Evolutionary conservation across 2,113 vertebrate species (phyloP), one percentile per base, ranked within the genome.

Genomic region (Pomatostomus ruficeps): DNA sequence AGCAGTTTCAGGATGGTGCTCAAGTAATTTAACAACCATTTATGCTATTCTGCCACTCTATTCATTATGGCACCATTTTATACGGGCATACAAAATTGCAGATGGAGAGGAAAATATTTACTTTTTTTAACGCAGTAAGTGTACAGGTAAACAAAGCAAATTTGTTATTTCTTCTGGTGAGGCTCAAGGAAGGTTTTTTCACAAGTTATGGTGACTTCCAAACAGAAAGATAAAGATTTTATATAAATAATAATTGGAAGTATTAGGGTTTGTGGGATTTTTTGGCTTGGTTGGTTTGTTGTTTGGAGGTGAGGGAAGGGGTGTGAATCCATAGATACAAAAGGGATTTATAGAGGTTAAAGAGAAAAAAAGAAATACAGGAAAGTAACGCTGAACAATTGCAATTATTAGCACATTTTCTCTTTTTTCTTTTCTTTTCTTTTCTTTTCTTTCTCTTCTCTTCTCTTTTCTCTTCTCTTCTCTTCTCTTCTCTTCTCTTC

Each of bases 381-480:
- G 43, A 42, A 70, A 58, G 15, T 29, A 85, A 87, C 71, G 12
- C 7, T 61, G 38, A 80, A 42, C 15, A 59, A 5, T 36, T 72
- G 14, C 15, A 74, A 72, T 23, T 68, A 66, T 68, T 58, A 73
- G 13, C 13, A 33, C 43, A 28, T 54, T 65, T 71, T 14, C 3
- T 7, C 3, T 2, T 20, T 22, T 16, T 31, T 3, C 2, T 23
- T 36, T 5, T 11, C 28, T 7, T 33, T n/a, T 18, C 10, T 8
- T 16, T 57, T 22, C 5, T 7, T 12, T 9, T 11, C 11, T 54
- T 3, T 19, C 8, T 38, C 28, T 12, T 12, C 13, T 9, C 14
- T 16, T 24, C 6, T 7, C 11, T 8, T 17, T 9, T 11, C 2
- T 6, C 25, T 7, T 9, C 3, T 12, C 6, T 7, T 10, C 7